Percentiles rank a stretch among this genome's conserved stretches.
Evolutionary conservation across 2,888 invertebrate species (phyloP).

Genomic region (Caenorhabditis sp.): DNA sequence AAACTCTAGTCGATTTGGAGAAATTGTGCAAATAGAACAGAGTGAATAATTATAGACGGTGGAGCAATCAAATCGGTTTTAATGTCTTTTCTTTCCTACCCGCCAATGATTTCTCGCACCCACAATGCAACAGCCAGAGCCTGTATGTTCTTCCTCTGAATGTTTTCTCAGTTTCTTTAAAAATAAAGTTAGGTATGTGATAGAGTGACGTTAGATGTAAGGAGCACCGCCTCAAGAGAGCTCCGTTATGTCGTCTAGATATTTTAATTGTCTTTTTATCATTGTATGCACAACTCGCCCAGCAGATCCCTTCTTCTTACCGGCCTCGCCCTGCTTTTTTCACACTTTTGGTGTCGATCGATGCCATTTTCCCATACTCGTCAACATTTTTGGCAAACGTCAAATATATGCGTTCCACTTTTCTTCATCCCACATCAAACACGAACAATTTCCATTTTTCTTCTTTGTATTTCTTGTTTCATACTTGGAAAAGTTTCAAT

Average conservation of each 20-base stretch:
- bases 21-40: constrained; percentile 43
- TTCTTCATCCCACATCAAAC: not conserved
- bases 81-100: constrained; percentile 36
- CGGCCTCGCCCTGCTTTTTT: constrained; percentile 21
- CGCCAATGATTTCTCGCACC: constrained; percentile 32
- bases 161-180: constrained; percentile 3
- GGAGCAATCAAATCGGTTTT: constrained; percentile 58
- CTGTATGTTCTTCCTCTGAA: constrained; percentile 9
- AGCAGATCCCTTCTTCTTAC: constrained; percentile 45
- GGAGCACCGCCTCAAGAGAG: constrained; percentile 40
- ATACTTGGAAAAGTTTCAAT: not conserved
- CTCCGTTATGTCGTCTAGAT: constrained; percentile 34
- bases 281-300: constrained; percentile 46
- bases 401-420: not conserved
- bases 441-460: not conserved
- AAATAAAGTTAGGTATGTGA: constrained; percentile 8
- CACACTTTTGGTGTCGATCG: constrained; percentile 2
- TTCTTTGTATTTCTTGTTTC: not conserved
- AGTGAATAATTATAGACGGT: constrained; percentile 60
- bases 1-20: constrained; percentile 8
- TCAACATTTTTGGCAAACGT: not conserved
- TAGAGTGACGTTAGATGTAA: constrained; percentile 3
- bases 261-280: constrained; percentile 68
- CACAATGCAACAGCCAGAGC: constrained; percentile 26
- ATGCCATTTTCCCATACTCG: constrained; percentile 3